phyloP scores from a whole-genome alignment of 1,140 invertebrate species.

The Zaprionus taronus region DNA sequence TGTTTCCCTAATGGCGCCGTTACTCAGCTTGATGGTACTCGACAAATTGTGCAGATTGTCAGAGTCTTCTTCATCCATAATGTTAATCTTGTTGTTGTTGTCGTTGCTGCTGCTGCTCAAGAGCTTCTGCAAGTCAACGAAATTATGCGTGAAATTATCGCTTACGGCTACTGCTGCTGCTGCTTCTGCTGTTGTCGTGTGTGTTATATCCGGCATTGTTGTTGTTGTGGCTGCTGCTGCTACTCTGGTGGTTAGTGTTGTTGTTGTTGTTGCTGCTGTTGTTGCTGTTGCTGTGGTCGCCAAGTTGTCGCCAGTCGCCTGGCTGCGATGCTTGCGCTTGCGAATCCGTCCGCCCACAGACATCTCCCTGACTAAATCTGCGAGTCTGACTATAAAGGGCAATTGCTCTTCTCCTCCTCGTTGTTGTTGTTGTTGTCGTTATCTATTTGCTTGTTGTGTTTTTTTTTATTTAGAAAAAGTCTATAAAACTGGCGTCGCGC shows the following conservation, averaged over 20 bases:
- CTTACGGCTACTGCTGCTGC: constrained; percentile 17
- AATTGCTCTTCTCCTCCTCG: constrained; percentile 22
- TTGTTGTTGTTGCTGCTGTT: not conserved
- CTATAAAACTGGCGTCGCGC: constrained; percentile 73
- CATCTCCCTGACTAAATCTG: constrained; percentile 32
- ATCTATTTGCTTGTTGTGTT: not conserved
- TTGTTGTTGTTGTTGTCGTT: not conserved
- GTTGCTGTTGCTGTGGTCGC: constrained; percentile 30
- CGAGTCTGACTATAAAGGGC: constrained; percentile 7
- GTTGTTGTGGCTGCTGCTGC: not conserved
- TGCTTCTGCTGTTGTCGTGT: constrained; percentile 8
- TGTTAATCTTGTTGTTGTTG: constrained; percentile 35
- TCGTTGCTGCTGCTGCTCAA: constrained; percentile 69
- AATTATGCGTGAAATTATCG: constrained; percentile 81
- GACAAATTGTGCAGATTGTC: constrained; percentile 42
- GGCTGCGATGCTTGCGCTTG: constrained; percentile 68
- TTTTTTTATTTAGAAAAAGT: constrained; percentile 64
- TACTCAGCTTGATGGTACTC: constrained; percentile 74
- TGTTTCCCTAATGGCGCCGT: constrained; percentile 75
- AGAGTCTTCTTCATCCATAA: not conserved
- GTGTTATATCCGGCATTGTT: constrained; percentile 8
- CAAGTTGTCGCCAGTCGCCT: constrained; percentile 61
- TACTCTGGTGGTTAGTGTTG: not conserved
- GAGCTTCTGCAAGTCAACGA: constrained; percentile 76
- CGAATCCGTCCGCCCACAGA: constrained; percentile 60